Evolutionary conservation across 2,113 vertebrate genomes (phyloP).

Genomic region (Leptobrachium ailaonicum): DNA sequence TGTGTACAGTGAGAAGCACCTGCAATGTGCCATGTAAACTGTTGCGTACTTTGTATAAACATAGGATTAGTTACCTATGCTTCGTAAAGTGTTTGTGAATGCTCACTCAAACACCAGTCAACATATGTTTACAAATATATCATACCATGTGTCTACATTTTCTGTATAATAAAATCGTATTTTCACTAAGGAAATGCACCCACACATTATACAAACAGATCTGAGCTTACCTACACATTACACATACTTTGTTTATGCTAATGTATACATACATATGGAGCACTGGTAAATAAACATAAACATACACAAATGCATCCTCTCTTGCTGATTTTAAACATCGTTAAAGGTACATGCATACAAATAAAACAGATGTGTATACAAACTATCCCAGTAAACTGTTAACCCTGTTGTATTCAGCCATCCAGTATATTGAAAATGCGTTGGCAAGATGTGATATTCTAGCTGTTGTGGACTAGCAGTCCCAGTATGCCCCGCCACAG

Average conservation of each 20-base stretch:
- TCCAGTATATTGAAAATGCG: too few species aligned
- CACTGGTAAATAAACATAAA: constrained; percentile 12
- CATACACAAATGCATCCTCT: constrained; percentile 25
- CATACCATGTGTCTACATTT: neutral
- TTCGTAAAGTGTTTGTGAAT: constrained; percentile 5
- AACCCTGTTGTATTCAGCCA: neutral
- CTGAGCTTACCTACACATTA: constrained; percentile 30
- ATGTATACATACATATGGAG: constrained; percentile 22
- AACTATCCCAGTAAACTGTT: constrained; percentile 15
- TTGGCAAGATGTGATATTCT: too few species aligned
- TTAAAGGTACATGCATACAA: constrained; percentile 41
- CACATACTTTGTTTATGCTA: constrained; percentile 11
- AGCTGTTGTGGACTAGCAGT: too few species aligned
- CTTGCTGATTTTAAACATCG: constrained; percentile 21
- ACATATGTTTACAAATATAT: neutral
- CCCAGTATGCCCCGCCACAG: too few species aligned
- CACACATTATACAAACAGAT: constrained; percentile 13
- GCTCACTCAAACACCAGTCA: constrained; percentile 7
- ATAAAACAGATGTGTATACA: constrained; percentile 31
- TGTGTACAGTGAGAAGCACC: neutral
- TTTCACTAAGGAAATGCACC: constrained; percentile 11
- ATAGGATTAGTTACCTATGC: neutral
- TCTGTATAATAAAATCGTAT: neutral
- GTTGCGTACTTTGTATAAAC: neutral
- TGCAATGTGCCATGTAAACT: neutral